Evolutionary conservation across 2,113 vertebrate species (phyloP), one percentile per base, ranked within the genome.

Genomic region (Aspiorhynchus laticeps): DNA sequence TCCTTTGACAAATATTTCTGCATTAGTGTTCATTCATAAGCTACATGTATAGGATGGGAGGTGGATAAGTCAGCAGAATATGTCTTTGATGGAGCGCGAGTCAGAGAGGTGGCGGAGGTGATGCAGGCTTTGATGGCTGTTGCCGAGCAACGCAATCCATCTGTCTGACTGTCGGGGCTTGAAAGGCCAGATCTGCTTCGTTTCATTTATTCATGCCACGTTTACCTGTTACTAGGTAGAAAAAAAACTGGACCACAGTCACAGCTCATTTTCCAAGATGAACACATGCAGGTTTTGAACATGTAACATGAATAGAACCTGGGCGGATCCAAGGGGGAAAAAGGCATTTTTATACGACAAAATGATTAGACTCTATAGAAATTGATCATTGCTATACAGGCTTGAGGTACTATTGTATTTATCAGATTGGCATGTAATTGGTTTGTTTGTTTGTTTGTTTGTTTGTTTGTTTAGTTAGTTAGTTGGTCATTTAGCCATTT

Each of bases 101-200:
- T 88, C 87, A 59, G 63, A 46, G 46, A 87, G 80, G 85, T 87
- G 85, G 77, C 75, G 79, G 65, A 89, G 82, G 85, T 87, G 88
- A 89, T 43, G 51, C 80, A 9, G 41, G 12, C 85, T 88, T 87
- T 87, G 87, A 81, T 88, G 74, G 46, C 80, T 81, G 88, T 91
- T 90, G 88, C 90, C 36, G 61, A 76, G 88, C 88, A 90, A 91
- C 90, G 11, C 67, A n/a, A 85, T 43, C 76, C 77, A 28, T 81
- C 84, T 36, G 28, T 69, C 78, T 87, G 74, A 79, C 79, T 78
- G 82, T 41, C 43, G 53, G 71, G 31, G 73, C 33, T 84, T 67
- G 75, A 86, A 90, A 69, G 75, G 46, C 86, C 76, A 74, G 38
- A 41, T 26, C 26, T 43, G 63, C 80, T 76, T 76, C 21, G 41